phyloP scores from a whole-genome alignment of 2,888 invertebrate species.

The Hololepta plana region DNA sequence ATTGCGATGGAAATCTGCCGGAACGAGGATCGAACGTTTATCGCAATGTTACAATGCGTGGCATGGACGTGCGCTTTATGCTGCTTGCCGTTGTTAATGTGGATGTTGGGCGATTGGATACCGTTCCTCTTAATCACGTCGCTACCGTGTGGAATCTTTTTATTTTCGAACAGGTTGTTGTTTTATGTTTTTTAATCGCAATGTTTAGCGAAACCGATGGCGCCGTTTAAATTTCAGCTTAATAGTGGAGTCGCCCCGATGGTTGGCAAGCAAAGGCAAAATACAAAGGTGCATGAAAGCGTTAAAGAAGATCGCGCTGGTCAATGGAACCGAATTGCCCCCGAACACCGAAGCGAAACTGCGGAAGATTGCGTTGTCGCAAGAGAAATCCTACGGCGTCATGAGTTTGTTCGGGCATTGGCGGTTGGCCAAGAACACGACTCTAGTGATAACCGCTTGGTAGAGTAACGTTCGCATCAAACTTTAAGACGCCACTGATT shows the following conservation, averaged over 20 bases:
- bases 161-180: constrained; percentile 29
- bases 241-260: constrained; percentile 45
- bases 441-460: constrained; percentile 36
- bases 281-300: constrained; percentile 29
- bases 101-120: constrained; percentile 31
- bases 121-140: constrained; percentile 30
- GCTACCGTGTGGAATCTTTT: constrained; percentile 26
- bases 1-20: constrained; percentile 35
- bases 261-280: constrained; percentile 37
- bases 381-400: constrained; percentile 31
- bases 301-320: constrained; percentile 34
- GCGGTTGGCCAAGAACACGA: constrained; percentile 34
- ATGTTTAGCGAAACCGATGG: constrained; percentile 2
- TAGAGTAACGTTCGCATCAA: too few species aligned
- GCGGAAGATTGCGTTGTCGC: constrained; percentile 7
- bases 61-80: constrained; percentile 34
- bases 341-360: constrained; percentile 22
- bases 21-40: constrained; percentile 29
- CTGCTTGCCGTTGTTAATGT: constrained; percentile 31
- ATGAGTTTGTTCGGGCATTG: constrained; percentile 36
- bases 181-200: constrained; percentile 3
- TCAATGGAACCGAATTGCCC: constrained; percentile 31
- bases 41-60: constrained; percentile 31
- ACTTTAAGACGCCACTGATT: too few species aligned
- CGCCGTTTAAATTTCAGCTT: constrained; percentile 23